Evolutionary conservation across 2,888 invertebrate species (phyloP).

Genomic region (Melanostoma scalare): DNA sequence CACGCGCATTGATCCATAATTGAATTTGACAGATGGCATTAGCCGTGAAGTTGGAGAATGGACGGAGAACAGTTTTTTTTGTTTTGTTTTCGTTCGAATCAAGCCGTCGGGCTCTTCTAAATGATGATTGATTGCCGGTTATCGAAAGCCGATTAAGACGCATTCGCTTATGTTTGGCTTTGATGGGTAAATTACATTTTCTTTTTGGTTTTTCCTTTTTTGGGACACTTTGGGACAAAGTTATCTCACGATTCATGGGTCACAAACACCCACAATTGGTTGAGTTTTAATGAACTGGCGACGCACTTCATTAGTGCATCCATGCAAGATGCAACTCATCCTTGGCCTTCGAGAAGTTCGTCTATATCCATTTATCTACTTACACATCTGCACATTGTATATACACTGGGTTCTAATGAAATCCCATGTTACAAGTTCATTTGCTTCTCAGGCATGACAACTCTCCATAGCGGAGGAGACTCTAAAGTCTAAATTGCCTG

Average conservation of each 20-base stretch:
- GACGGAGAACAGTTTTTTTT: background rate
- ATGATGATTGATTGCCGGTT: conserved; percentile 64
- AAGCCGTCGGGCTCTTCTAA: conserved; percentile 37
- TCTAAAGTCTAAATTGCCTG: conserved; percentile 67
- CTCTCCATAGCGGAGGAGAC: conserved; percentile 13
- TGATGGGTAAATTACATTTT: conserved; percentile 55
- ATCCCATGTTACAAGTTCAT: conserved; percentile 66
- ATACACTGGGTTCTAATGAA: conserved; percentile 34
- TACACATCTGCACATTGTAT: background rate
- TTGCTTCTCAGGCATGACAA: conserved; percentile 52
- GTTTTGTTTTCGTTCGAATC: conserved; percentile 26
- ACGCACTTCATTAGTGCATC: conserved; percentile 53
- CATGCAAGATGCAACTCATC: background rate
- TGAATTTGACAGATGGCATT: conserved; percentile 70
- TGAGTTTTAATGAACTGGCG: conserved; percentile 44
- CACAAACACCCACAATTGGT: conserved; percentile 26
- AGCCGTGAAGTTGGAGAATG: conserved; percentile 10
- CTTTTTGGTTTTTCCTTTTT: conserved; percentile 23
- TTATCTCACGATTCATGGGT: conserved; percentile 45
- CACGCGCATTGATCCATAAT: conserved; percentile 57
- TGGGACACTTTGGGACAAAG: conserved; percentile 31
- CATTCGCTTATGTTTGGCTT: conserved; percentile 42
- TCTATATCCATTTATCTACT: background rate
- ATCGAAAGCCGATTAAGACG: conserved; percentile 65
- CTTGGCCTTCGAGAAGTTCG: conserved; percentile 20